Evolutionary conservation across 2,888 invertebrate genomes (phyloP).

Genomic region (Allygus modestus): DNA sequence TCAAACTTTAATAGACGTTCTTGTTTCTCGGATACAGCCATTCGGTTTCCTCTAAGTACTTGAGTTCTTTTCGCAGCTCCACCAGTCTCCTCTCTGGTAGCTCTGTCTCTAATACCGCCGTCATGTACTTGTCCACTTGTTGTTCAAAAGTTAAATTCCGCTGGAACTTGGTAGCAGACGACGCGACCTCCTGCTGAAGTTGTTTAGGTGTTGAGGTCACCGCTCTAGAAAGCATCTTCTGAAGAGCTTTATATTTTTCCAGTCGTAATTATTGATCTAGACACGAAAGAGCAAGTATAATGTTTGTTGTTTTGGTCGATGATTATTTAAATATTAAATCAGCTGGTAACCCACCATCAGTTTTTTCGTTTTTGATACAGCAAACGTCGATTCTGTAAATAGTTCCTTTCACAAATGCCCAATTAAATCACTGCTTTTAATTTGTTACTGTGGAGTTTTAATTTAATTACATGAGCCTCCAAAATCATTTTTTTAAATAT

Average conservation of each 20-base stretch:
- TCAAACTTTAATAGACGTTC: background rate
- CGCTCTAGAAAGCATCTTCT: background rate
- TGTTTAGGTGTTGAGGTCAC: background rate
- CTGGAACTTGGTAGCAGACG: background rate
- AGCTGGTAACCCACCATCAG: too few species aligned
- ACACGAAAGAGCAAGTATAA: too few species aligned
- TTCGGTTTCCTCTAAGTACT: slow-evolving; percentile 17
- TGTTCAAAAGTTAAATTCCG: background rate
- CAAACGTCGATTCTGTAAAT: too few species aligned
- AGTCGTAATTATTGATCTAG: too few species aligned
- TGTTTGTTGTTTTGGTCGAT: too few species aligned
- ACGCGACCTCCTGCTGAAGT: background rate
- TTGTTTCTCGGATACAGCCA: slow-evolving; percentile 1
- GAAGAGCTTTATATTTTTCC: background rate
- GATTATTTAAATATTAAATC: too few species aligned
- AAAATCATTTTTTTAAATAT: too few species aligned
- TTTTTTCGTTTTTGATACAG: too few species aligned
- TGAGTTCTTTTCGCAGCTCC: slow-evolving; percentile 9
- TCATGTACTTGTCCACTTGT: slow-evolving; percentile 8
- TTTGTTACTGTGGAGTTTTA: too few species aligned
- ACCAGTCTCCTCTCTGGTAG: background rate
- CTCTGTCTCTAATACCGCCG: background rate
- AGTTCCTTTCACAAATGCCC: too few species aligned
- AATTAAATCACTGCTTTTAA: too few species aligned
- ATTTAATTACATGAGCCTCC: too few species aligned